Evolutionary conservation across 2,888 invertebrate genomes (phyloP).

Genomic region (Campaea margaritaria): DNA sequence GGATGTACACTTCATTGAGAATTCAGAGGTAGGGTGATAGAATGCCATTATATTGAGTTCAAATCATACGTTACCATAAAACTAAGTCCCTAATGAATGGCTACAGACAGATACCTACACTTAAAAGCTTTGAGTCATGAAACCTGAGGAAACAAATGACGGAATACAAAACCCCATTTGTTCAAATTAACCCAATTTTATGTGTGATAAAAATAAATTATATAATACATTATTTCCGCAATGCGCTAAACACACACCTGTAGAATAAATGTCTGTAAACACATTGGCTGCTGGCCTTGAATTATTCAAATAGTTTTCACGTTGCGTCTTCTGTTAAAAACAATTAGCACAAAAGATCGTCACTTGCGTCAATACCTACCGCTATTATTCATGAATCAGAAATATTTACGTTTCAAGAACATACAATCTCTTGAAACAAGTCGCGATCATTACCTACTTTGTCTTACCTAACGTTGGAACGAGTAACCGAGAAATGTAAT

Average conservation of each 20-base stretch:
- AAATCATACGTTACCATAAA: too few relatives aligned
- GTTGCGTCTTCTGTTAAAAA: conserved; percentile 23
- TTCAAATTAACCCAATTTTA: too few relatives aligned
- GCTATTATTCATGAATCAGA: conserved; percentile 18
- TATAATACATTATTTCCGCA: not conserved
- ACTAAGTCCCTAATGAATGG: too few relatives aligned
- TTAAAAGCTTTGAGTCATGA: too few relatives aligned
- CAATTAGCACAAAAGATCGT: conserved; percentile 14
- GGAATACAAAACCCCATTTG: too few relatives aligned
- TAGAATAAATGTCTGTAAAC: not conserved
- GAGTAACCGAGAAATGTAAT: too few relatives aligned
- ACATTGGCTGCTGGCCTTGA: conserved; percentile 17
- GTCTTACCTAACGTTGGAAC: too few relatives aligned
- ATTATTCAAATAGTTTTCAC: conserved; percentile 30
- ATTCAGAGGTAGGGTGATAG: not conserved
- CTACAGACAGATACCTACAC: too few relatives aligned
- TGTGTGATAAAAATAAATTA: too few relatives aligned
- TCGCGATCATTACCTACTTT: not conserved
- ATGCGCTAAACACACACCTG: not conserved
- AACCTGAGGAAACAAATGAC: too few relatives aligned
- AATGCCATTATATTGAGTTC: too few relatives aligned
- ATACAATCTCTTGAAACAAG: not conserved
- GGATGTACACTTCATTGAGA: conserved; percentile 8
- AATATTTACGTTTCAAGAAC: conserved; percentile 15
- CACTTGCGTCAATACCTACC: conserved; percentile 22